These are phyloP conservation scores for Eupristina koningsbergeri DNA, from an alignment of 1,140 invertebrate genomes.

Conservation along the genomic window DNA sequence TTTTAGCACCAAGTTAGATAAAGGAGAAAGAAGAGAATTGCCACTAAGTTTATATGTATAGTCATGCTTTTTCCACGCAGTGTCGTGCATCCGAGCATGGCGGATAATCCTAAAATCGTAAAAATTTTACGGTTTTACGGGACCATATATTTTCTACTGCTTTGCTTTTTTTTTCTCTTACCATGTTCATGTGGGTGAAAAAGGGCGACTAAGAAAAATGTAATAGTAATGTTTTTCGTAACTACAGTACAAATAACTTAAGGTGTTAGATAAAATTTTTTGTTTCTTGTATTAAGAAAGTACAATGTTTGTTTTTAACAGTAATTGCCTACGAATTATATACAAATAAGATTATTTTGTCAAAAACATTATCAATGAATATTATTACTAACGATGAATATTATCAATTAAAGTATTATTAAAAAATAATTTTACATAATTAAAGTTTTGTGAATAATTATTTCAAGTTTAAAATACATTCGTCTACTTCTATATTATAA, in stretches of 20 bases:
- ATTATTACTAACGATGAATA: too few species aligned
- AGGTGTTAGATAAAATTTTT: neutral
- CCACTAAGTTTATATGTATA: constrained; percentile 3
- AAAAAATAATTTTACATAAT: too few species aligned
- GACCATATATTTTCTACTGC: neutral
- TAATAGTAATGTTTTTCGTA: neutral
- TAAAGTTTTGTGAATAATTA: too few species aligned
- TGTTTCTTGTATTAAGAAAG: neutral
- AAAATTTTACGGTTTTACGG: constrained; percentile 39
- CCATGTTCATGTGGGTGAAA: neutral
- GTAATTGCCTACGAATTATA: neutral
- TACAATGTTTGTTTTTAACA: too few species aligned
- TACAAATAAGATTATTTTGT: neutral
- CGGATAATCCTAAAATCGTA: constrained; percentile 44
- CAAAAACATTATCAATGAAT: too few species aligned
- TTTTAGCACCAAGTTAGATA: neutral
- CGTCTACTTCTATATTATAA: too few species aligned
- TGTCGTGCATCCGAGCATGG: constrained; percentile 35
- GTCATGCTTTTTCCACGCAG: neutral
- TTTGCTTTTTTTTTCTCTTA: neutral
- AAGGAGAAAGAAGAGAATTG: neutral
- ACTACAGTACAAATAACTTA: neutral
- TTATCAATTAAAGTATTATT: too few species aligned
- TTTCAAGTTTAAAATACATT: too few species aligned
- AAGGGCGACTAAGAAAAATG: neutral